Conservation (phyloP, 2,888 invertebrate genomes). For the Acleris cristana region DNA sequence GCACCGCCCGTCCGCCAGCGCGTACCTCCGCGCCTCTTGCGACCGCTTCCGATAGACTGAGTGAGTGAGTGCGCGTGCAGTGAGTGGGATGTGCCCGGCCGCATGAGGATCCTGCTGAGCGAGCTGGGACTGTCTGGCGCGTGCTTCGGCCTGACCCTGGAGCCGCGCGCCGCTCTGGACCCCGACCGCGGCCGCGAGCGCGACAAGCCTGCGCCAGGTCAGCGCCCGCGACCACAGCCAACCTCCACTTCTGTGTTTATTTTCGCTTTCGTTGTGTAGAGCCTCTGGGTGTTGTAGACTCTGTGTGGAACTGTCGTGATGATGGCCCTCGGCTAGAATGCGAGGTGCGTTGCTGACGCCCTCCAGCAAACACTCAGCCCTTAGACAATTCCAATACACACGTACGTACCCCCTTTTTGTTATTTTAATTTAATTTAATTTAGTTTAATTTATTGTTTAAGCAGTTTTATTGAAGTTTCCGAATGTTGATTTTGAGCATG, state of each 20-base stretch:
- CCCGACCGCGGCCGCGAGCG: constrained; percentile 63
- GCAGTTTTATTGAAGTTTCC: constrained; percentile 43
- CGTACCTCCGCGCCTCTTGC: constrained; percentile 74
- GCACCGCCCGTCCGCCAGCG: constrained; percentile 80
- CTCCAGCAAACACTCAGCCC: constrained; percentile 78
- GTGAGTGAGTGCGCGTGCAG: constrained; percentile 82
- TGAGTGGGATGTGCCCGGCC: constrained; percentile 82
- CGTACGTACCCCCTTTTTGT: constrained; percentile 79
- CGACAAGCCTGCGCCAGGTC: constrained; percentile 81
- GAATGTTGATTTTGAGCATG: constrained; percentile 44
- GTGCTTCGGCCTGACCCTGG: constrained; percentile 82
- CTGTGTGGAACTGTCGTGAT: constrained; percentile 81
- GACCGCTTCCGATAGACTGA: constrained; percentile 66
- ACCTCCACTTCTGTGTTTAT: constrained; percentile 81
- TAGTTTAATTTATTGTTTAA: constrained; percentile 44
- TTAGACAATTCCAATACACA: constrained; percentile 77
- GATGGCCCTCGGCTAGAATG: constrained; percentile 83
- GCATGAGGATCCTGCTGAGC: constrained; percentile 84
- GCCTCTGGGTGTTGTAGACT: constrained; percentile 78
- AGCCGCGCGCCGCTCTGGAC: constrained; percentile 73
- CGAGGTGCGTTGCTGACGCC: constrained; percentile 83
- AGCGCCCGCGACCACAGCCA: constrained; percentile 78
- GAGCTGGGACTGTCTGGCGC: constrained; percentile 83
- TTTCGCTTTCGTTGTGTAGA: constrained; percentile 84
- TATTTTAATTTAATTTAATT: constrained; percentile 56